Percentiles rank a stretch among this genome's conserved stretches.
Evolutionary conservation across 2,797 vertebrate genomes (phyloP).

Genomic region (Protosalanx chinensis): DNA sequence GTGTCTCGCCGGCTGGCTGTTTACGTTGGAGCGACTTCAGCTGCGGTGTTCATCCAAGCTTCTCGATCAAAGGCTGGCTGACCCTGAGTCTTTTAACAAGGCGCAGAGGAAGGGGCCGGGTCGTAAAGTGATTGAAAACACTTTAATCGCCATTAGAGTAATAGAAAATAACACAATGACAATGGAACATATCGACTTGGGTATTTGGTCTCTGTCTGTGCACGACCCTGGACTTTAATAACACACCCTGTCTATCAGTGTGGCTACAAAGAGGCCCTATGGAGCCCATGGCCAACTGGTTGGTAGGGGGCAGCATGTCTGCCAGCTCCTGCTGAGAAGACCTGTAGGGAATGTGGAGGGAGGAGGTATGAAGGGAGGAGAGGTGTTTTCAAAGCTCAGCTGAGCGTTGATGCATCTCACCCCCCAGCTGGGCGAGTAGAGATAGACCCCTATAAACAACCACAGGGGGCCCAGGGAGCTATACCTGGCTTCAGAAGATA

Average conservation of each 20-base stretch:
- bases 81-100: slow-evolving; percentile 17
- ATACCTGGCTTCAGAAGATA: slow-evolving; percentile 22
- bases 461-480: slow-evolving; percentile 24
- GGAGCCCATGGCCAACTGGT: slow-evolving; percentile 22
- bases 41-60: slow-evolving; percentile 2
- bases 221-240: slow-evolving; percentile 4
- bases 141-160: slow-evolving; percentile 17
- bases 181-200: slow-evolving; percentile 13
- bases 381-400: slow-evolving; percentile 38
- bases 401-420: slow-evolving; percentile 37
- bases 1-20: slow-evolving; percentile 15
- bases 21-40: slow-evolving; percentile 21
- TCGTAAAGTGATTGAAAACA: slow-evolving; percentile 1
- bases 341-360: slow-evolving; percentile 16
- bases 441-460: slow-evolving; percentile 43
- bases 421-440: slow-evolving; percentile 37
- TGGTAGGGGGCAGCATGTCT: slow-evolving; percentile 20
- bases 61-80: slow-evolving; percentile 32
- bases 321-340: slow-evolving; percentile 18
- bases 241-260: not conserved
- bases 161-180: slow-evolving; percentile 24
- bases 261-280: slow-evolving; percentile 12
- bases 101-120: not conserved
- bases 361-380: slow-evolving; percentile 10
- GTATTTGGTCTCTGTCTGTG: slow-evolving; percentile 3